phyloP scores from a whole-genome alignment of 2,797 vertebrate species.

The Ateles fusciceps region DNA sequence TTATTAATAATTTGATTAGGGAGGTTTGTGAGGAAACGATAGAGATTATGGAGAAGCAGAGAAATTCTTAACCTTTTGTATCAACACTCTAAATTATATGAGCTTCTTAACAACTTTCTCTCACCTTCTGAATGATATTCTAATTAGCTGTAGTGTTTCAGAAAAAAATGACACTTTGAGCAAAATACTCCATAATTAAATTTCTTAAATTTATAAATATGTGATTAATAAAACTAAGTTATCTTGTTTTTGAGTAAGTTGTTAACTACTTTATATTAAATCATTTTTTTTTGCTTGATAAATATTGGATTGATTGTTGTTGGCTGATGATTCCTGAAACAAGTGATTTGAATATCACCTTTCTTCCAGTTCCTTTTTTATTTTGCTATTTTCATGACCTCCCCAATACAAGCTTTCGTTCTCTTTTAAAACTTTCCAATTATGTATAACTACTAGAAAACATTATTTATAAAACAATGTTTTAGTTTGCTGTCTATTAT shows the following conservation, averaged over 20 bases:
- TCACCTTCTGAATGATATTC: background rate
- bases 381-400: background rate
- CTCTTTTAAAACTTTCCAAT: background rate
- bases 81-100: background rate
- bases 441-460: background rate
- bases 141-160: constrained; percentile 16
- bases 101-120: background rate
- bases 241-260: background rate
- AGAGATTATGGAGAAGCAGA: background rate
- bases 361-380: background rate
- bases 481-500: background rate
- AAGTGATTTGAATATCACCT: background rate
- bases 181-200: background rate
- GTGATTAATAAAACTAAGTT: background rate
- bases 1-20: background rate
- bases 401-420: background rate
- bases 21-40: background rate
- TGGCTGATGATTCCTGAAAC: background rate
- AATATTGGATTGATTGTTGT: background rate
- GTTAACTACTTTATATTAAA: background rate
- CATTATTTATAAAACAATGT: background rate
- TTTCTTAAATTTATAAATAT: background rate
- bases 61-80: background rate
- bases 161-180: background rate
- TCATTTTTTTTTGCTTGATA: constrained; percentile 24